Evolutionary conservation across 2,888 invertebrate species (phyloP), one percentile per base, ranked within the genome.

Genomic region (Coelogynopora nodosa): DNA sequence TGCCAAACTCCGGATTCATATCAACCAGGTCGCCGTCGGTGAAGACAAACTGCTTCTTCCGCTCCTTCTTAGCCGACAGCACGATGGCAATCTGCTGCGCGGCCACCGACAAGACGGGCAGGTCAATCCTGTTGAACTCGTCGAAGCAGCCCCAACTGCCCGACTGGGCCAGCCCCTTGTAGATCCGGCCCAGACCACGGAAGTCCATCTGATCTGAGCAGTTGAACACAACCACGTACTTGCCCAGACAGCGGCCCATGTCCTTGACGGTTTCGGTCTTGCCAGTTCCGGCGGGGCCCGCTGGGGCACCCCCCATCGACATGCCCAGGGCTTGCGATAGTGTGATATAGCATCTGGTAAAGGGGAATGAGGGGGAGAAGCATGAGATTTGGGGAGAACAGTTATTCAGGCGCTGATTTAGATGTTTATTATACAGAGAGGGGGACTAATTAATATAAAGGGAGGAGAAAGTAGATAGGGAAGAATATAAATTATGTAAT

Each of bases 181-280:
- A 97, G 90, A 97, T 97, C 88, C 97, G 94, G 0, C 97, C 97
- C 5, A 97, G 93, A 31, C 97, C 97, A 91, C 97, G 94, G 92
- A 97, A 98, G 93, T 98, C 97, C 97, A 98, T 97, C 93, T 98
- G 97, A 93, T 98, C 97, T 0, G 97, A 97, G 91, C 97, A 97
- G 93, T 98, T 98, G 93, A 97, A 97, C 67, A 97, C 97, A 67
- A 92, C 93, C 23, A 97, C 97, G 92, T 97, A 98, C 93, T 98
- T 98, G 67, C 97, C 98, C 74, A 98, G 93, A 27, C 97, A 97
- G 92, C 97, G 96, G 67, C 97, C 97, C 97, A 98, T 98, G 91
- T 98, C 98, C 92, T 98, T 98, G 0, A 96, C 96, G 0, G 97
- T 97, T 93, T 98, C 98, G 0, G 98, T 98, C 93, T 98, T 98